These are phyloP conservation scores for Eupithecia pulchellata DNA, from an alignment of 2,888 invertebrate species.

Conservation along the genomic window DNA sequence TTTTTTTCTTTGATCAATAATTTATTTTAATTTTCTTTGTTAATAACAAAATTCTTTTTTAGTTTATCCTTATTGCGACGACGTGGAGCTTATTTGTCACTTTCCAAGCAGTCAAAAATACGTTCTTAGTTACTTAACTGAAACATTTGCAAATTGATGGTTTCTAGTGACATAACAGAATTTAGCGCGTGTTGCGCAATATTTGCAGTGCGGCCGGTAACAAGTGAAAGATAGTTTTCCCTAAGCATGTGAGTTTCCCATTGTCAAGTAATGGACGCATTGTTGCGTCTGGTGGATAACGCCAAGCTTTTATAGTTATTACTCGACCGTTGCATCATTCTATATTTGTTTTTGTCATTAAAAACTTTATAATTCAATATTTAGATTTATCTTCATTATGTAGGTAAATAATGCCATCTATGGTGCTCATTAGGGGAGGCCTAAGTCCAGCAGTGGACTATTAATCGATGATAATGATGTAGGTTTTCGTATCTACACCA, in stretches of 20 bases:
- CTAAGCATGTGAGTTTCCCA: conserved; percentile 54
- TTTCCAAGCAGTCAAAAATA: neutral
- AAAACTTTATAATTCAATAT: neutral
- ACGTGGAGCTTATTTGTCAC: no score
- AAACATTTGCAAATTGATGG: conserved; percentile 21
- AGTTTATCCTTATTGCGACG: no score
- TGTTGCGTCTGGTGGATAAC: conserved; percentile 44
- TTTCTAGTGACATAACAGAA: conserved; percentile 25
- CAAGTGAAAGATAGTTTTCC: conserved; percentile 55
- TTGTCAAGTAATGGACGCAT: conserved; percentile 44
- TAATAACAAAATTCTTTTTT: no score
- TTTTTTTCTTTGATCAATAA: no score
- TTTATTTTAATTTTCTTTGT: no score
- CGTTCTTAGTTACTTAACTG: neutral
- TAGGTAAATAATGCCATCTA: no score
- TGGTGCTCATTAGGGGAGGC: no score
- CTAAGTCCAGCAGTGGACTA: no score
- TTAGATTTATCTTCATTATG: no score
- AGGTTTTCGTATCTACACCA: neutral
- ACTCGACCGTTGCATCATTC: conserved; percentile 29
- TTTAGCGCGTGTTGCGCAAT: conserved; percentile 43
- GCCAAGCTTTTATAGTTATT: conserved; percentile 31
- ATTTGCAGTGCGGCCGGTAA: conserved; percentile 54
- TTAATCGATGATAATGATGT: no score
- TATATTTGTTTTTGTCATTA: neutral